These are phyloP conservation scores for Pentalonia nigronervosa DNA, from an alignment of 1,140 invertebrate genomes.

Conservation along the genomic window DNA sequence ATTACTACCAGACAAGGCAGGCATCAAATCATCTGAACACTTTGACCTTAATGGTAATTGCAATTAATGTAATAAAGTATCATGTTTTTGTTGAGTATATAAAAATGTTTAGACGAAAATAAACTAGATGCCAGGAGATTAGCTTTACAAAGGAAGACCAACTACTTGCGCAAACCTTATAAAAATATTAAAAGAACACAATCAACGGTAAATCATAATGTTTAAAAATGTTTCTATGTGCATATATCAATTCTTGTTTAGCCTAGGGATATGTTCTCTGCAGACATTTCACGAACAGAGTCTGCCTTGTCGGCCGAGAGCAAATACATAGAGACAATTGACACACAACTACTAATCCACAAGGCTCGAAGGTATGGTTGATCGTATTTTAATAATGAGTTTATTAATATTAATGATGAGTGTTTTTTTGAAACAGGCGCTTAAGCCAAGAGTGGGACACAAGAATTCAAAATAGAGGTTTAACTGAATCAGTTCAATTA, in stretches of 20 bases:
- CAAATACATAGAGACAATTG: conserved; percentile 49
- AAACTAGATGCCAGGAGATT: not conserved
- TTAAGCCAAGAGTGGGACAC: conserved; percentile 51
- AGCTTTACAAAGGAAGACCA: conserved; percentile 31
- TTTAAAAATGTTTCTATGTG: not conserved
- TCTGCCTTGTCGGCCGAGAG: conserved; percentile 45
- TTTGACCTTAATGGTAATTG: conserved; percentile 27
- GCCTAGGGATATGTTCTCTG: conserved; percentile 29
- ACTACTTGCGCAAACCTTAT: not conserved
- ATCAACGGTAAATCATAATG: conserved; percentile 35
- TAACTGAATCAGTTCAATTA: conserved; percentile 45
- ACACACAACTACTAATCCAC: conserved; percentile 43
- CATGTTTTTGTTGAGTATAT: conserved; percentile 10
- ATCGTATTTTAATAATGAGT: not conserved
- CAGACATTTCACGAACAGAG: conserved; percentile 28
- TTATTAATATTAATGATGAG: not conserved
- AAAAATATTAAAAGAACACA: conserved; percentile 39
- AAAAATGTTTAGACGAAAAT: conserved; percentile 36
- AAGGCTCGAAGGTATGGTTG: conserved; percentile 44
- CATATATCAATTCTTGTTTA: not conserved
- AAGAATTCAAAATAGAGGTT: conserved; percentile 6
- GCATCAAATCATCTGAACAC: not conserved
- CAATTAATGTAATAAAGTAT: not conserved
- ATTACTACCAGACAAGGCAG: conserved; percentile 37
- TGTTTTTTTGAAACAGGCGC: not conserved